Conservation (phyloP, 2,113 vertebrate species). For the Naja naja region DNA sequence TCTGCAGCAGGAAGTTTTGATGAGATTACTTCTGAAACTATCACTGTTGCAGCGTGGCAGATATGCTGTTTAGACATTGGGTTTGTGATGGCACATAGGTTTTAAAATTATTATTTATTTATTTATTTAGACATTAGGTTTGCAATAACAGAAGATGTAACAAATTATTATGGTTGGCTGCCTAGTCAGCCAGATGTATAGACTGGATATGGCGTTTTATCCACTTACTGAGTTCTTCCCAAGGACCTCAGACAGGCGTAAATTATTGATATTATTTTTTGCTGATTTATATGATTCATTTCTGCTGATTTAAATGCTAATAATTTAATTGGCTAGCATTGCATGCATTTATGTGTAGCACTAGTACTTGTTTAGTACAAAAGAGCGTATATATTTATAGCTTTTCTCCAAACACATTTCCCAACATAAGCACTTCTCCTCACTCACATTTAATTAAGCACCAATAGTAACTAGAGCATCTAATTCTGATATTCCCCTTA, state of each 20-base stretch:
- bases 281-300: background rate
- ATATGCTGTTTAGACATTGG: background rate
- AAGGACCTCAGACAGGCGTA: background rate
- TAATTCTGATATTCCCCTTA: background rate
- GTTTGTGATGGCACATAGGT: background rate
- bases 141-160: background rate
- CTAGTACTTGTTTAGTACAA: background rate
- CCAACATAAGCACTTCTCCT: background rate
- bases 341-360: background rate
- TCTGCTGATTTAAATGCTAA: background rate
- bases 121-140: background rate
- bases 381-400: background rate
- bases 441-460: background rate
- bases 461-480: background rate
- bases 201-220: background rate
- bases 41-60: background rate
- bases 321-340: background rate
- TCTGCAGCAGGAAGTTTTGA: background rate
- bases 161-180: background rate
- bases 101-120: background rate
- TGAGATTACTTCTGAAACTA: background rate
- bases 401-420: background rate
- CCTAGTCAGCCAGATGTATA: background rate
- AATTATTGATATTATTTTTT: background rate
- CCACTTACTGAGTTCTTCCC: background rate